phyloP scores from a whole-genome alignment of 2,113 vertebrate genomes.

The Rana temporaria region DNA sequence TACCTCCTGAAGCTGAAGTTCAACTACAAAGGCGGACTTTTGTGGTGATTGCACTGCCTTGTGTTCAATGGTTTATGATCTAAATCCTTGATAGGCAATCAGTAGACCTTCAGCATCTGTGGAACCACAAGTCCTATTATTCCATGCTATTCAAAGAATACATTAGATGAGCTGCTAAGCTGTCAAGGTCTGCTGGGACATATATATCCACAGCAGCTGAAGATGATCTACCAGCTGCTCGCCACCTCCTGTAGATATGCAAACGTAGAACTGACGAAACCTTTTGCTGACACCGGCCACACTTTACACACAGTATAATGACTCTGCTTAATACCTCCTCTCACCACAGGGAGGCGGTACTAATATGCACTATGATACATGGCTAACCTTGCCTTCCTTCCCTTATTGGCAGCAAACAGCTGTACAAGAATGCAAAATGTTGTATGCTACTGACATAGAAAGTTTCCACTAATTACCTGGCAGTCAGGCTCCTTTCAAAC shows the following conservation, averaged over 20 bases:
- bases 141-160: no score
- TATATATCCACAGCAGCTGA: no score
- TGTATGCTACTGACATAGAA: not conserved
- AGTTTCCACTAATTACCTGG: not conserved
- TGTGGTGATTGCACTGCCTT: slow-evolving; percentile 82
- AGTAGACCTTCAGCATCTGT: not conserved
- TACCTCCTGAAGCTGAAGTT: slow-evolving; percentile 97
- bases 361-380: not conserved
- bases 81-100: slow-evolving; percentile 59
- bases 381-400: not conserved
- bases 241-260: not conserved
- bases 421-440: not conserved
- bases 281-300: not conserved
- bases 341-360: not conserved
- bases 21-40: slow-evolving; percentile 91
- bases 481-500: no score
- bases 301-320: not conserved
- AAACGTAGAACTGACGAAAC: slow-evolving; percentile 39
- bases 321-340: not conserved
- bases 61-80: slow-evolving; percentile 59
- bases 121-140: no score
- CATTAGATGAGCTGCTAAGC: no score
- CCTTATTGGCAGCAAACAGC: not conserved
- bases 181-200: no score
- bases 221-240: no score